These are phyloP conservation scores for Ypsolopha sequella DNA, from an alignment of 2,888 invertebrate species.

Conservation along the genomic window DNA sequence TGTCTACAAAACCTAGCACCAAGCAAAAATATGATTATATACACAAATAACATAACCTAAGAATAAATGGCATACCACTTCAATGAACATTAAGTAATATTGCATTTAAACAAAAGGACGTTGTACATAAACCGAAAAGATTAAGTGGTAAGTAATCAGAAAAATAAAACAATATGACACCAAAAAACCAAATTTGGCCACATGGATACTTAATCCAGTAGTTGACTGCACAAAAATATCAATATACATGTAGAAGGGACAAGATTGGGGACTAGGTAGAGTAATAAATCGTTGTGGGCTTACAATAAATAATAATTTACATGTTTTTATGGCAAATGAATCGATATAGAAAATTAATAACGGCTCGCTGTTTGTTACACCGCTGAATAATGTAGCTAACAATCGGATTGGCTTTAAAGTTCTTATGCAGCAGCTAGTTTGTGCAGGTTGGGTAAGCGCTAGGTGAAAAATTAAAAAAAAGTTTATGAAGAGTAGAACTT, in stretches of 20 bases:
- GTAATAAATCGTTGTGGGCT: constrained; percentile 32
- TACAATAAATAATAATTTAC: not conserved
- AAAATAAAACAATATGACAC: constrained; percentile 15
- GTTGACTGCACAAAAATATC: too few species aligned
- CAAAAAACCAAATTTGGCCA: too few species aligned
- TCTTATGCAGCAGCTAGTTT: too few species aligned
- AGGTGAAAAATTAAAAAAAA: too few species aligned
- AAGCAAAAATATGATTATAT: constrained; percentile 18
- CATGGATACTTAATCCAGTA: too few species aligned
- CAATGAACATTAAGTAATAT: too few species aligned
- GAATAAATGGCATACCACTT: too few species aligned
- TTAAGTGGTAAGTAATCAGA: not conserved
- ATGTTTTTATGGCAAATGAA: not conserved
- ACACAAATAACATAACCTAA: constrained; percentile 18
- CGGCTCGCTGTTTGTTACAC: not conserved
- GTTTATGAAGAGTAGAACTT: too few species aligned
- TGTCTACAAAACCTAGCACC: constrained; percentile 28
- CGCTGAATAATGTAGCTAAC: not conserved
- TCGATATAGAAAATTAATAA: not conserved
- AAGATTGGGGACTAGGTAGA: constrained; percentile 42
- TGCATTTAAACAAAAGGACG: too few species aligned
- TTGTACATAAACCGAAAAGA: too few species aligned
- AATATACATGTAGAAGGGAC: constrained; percentile 13
- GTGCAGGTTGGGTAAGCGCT: too few species aligned
- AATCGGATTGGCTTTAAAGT: not conserved